Evolutionary conservation across 2,113 vertebrate genomes (phyloP), one percentile per base, ranked within the genome.

Genomic region (Catharus fuscescens): DNA sequence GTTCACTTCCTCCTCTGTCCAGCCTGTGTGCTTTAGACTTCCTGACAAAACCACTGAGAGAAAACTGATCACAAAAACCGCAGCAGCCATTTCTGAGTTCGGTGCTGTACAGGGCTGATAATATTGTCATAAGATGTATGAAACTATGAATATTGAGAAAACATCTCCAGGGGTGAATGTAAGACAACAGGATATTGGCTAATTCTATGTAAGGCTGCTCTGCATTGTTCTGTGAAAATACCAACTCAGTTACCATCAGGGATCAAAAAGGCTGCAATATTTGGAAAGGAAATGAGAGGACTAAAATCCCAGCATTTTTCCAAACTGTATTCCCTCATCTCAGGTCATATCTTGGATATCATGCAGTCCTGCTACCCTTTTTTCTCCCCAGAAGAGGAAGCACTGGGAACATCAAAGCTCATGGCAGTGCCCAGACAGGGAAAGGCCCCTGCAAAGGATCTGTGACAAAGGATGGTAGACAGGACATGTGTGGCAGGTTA

Each of bases 401-500:
- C 15, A 38, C 9, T 10, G 10, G 17, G 24, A 69, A 20, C 7
- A 69, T 4, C 44, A 59, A 70, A 50, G 26, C 53, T 60, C 17
- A 3, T 4, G 18, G 32, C 23, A 66, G 8, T 52, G 24, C 5
- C 40, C 38, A 65, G 4, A 70, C 4, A 70, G 26, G 36, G 38
- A 91, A 56, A 4, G 29, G 14, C 7, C 31, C 29, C 38, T 54
- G n/a, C 78, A 60, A 40, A 62, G 31, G 19, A 52, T 36, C 31
- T 36, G n/a, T 31, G 42, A 44, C 26, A 65, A 79, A 56, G 31
- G 11, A 29, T 12, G 38, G 26, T 23, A 81, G 42, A 80, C 15
- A 5, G 8, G 69, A 2, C 28, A 18, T 0, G 1, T 25, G 32
- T 0, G 0, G 28, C 13, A 82, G 16, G 26, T 44, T 60, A 48